phyloP scores from a whole-genome alignment of 2,113 vertebrate species.

The Clarias batrachus region DNA sequence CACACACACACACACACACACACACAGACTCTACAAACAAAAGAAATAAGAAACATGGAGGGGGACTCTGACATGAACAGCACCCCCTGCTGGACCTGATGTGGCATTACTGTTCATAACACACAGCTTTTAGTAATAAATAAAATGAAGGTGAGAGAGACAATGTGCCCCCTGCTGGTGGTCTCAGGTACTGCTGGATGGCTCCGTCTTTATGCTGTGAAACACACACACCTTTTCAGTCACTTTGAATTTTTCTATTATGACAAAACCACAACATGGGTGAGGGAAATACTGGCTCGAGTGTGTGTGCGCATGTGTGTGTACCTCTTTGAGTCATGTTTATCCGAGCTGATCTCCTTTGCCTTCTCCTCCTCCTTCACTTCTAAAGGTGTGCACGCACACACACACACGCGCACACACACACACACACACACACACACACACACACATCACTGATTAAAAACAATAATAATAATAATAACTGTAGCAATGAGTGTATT shows the following conservation, averaged over 20 bases:
- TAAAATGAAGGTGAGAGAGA: constrained; percentile 5
- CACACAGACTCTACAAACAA: constrained; percentile 49
- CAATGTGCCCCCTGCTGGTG: not conserved
- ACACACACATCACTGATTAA: constrained; percentile 45
- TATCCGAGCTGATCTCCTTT: constrained; percentile 83
- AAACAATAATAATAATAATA: not conserved
- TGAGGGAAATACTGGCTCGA: not conserved
- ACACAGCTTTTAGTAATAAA: not conserved
- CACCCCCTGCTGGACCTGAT: constrained; percentile 29
- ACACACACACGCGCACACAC: constrained; percentile 15
- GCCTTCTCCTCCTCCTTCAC: constrained; percentile 88
- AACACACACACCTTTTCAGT: not conserved
- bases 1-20: constrained; percentile 3
- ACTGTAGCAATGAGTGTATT: not conserved
- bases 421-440: constrained; percentile 18
- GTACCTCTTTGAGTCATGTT: constrained; percentile 85
- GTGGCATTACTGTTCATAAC: constrained; percentile 17
- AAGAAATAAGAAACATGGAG: constrained; percentile 52
- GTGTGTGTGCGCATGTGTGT: not conserved
- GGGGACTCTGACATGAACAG: not conserved
- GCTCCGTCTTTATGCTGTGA: constrained; percentile 85
- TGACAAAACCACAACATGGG: not conserved
- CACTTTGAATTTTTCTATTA: not conserved
- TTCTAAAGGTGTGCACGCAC: constrained; percentile 64
- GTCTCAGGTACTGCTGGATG: constrained; percentile 83